phyloP scores from a whole-genome alignment of 2,797 vertebrate genomes.

The Premnoplex brunnescens region DNA sequence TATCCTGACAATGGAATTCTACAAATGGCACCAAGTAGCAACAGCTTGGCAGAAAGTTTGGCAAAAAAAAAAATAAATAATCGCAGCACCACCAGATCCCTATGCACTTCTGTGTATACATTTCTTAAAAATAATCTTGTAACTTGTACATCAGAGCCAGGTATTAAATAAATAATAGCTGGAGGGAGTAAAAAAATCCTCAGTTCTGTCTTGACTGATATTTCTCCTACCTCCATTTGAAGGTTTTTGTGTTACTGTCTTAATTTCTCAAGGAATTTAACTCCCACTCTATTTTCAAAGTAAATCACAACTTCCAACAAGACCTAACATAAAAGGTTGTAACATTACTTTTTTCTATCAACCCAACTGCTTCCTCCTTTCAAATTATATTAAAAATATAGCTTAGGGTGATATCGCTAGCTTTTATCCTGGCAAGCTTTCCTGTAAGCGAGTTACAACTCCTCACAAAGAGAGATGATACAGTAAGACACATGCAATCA shows the following conservation, averaged over 20 bases:
- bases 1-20: background rate
- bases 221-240: background rate
- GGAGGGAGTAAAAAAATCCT: background rate
- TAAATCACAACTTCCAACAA: background rate
- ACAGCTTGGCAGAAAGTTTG: background rate
- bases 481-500: background rate
- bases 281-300: background rate
- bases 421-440: background rate
- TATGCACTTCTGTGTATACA: accelerated
- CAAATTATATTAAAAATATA: background rate
- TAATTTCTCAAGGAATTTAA: background rate
- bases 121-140: background rate
- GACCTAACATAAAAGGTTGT: background rate
- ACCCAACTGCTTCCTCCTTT: background rate
- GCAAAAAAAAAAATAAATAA: background rate
- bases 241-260: background rate
- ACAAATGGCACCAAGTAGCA: background rate
- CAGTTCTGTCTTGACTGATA: background rate
- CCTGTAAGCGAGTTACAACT: background rate
- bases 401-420: background rate
- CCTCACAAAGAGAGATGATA: background rate
- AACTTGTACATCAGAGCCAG: background rate
- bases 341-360: background rate
- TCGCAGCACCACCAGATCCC: background rate
- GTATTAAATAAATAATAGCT: background rate